Evolutionary conservation across 2,113 vertebrate genomes (phyloP).

Genomic region (Ancistrus triradiatus): DNA sequence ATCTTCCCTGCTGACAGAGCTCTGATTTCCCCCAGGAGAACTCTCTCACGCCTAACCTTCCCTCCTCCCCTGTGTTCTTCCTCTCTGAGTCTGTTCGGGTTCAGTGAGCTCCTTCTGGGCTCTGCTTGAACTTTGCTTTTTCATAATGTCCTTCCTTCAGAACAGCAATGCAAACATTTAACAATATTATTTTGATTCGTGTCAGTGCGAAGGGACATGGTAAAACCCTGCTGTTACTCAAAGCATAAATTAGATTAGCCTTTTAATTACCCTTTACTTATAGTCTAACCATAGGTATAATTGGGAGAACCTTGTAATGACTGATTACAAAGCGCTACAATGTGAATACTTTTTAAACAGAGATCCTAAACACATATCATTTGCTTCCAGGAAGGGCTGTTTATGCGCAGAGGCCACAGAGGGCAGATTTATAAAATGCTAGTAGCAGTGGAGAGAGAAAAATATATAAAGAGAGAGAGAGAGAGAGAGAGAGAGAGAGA

Average conservation of each 20-base stretch:
- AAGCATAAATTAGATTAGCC: neutral
- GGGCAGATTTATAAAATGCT: constrained; percentile 35
- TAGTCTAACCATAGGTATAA: neutral
- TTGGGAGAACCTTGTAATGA: neutral
- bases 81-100: constrained; percentile 32
- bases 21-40: constrained; percentile 49
- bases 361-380: constrained; percentile 23
- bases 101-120: constrained; percentile 32
- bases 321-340: constrained; percentile 3
- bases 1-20: constrained; percentile 55
- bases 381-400: constrained; percentile 22
- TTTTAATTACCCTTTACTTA: neutral
- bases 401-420: constrained; percentile 31
- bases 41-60: constrained; percentile 33
- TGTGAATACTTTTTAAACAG: neutral
- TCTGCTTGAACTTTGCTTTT: constrained; percentile 18
- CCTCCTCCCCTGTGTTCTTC: constrained; percentile 3
- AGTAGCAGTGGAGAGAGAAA: constrained; percentile 23
- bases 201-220: neutral
- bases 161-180: constrained; percentile 28
- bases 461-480: neutral
- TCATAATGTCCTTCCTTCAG: constrained; percentile 25
- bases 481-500: neutral
- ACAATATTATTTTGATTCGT: constrained; percentile 10
- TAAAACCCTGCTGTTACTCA: neutral